Conservation (phyloP, 2,113 vertebrate genomes). For the Hymenochirus boettgeri region DNA sequence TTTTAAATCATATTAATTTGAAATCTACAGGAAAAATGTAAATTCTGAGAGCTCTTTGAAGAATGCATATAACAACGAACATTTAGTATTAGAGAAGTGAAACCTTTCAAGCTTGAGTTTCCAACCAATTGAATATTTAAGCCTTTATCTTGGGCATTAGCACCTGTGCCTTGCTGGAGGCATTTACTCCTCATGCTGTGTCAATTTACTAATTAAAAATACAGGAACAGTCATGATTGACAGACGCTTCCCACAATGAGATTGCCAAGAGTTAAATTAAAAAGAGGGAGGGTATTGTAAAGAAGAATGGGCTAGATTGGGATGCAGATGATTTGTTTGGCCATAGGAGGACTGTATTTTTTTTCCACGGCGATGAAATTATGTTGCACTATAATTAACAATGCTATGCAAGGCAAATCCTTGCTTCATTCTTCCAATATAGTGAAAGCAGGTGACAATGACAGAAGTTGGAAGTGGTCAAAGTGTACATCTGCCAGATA, state of each 20-base stretch:
- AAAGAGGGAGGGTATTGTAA: not conserved
- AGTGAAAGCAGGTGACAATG: not conserved
- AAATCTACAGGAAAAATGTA: not conserved
- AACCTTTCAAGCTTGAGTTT: not conserved
- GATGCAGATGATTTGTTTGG: not conserved
- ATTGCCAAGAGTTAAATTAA: slow-evolving; percentile 15
- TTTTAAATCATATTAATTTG: too few species aligned
- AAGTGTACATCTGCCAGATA: too few species aligned
- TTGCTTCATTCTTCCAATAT: not conserved
- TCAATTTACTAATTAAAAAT: slow-evolving; percentile 12
- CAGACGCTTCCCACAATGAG: not conserved
- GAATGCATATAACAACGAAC: not conserved
- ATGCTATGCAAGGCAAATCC: not conserved
- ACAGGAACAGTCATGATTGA: slow-evolving; percentile 11
- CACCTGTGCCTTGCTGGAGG: slow-evolving; percentile 13
- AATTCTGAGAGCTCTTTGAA: not conserved
- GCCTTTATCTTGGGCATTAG: not conserved
- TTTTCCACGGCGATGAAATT: slow-evolving; percentile 14
- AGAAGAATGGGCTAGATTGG: not conserved
- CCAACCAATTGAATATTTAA: slow-evolving; percentile 2
- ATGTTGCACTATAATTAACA: slow-evolving; percentile 11
- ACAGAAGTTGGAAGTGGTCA: not conserved
- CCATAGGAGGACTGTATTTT: not conserved
- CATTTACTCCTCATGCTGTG: not conserved
- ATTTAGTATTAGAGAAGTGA: not conserved